Conservation (phyloP, 2,888 invertebrate species). For the Ceraclea dissimilis region DNA sequence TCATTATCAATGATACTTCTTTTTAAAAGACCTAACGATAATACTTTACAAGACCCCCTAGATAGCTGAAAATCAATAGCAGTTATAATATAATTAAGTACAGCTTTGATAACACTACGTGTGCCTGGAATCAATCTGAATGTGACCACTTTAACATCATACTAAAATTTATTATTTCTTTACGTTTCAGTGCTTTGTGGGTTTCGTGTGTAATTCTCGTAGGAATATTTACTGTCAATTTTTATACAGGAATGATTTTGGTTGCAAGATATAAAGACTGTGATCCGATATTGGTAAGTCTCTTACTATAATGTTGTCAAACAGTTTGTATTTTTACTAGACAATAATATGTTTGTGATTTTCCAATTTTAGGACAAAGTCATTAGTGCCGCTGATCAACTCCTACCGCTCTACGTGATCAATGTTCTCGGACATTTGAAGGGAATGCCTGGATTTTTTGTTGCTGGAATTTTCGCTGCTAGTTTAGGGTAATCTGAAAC, state of each 20-base stretch:
- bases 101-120: no score
- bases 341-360: no score
- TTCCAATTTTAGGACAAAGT: conserved; percentile 32
- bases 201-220: conserved; percentile 68
- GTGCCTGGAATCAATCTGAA: no score
- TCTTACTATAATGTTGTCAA: no score
- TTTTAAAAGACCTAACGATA: no score
- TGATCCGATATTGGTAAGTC: conserved; percentile 66
- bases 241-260: conserved; percentile 79
- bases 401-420: conserved; percentile 87
- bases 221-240: conserved; percentile 77
- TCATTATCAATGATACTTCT: no score
- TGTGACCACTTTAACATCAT: no score
- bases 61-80: no score
- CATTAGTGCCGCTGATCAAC: conserved; percentile 67
- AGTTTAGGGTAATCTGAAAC: conserved; percentile 91
- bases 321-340: no score
- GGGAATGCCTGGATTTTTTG: conserved; percentile 87
- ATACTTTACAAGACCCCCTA: no score
- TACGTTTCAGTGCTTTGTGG: conserved; percentile 63
- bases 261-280: conserved; percentile 75
- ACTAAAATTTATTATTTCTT: neutral
- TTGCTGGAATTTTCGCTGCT: conserved; percentile 92
- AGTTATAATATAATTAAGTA: no score
- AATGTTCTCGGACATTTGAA: conserved; percentile 65